These are phyloP conservation scores for Drosophila infuscata DNA, from an alignment of 2,888 invertebrate genomes.

Conservation along the genomic window DNA sequence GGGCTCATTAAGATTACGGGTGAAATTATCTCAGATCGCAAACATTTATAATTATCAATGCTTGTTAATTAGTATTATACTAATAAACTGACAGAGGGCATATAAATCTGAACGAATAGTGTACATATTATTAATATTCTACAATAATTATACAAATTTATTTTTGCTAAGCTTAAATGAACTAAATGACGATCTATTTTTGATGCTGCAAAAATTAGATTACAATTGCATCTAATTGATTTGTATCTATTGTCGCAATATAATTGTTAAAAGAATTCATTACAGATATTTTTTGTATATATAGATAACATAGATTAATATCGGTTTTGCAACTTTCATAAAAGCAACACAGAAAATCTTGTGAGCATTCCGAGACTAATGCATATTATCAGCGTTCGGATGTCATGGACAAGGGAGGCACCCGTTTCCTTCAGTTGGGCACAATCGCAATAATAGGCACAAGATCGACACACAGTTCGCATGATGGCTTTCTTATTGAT, in stretches of 20 bases:
- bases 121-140: background rate
- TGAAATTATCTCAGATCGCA: background rate
- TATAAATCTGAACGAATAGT: background rate
- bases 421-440: background rate
- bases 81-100: background rate
- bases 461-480: background rate
- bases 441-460: slow-evolving; percentile 1
- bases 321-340: background rate
- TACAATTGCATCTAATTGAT: background rate
- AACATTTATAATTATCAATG: background rate
- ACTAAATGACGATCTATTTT: background rate
- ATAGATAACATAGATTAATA: background rate
- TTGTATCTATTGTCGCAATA: background rate
- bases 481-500: background rate
- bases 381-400: background rate
- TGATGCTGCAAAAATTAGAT: background rate
- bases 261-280: background rate
- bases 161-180: background rate
- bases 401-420: too few species aligned
- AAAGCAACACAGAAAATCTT: background rate
- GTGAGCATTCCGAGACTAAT: background rate
- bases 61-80: background rate
- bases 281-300: background rate
- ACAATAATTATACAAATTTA: background rate
- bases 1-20: background rate